Conservation (phyloP, 53 echinoderm and acorn worm species). For the Luidia sarsii region DNA sequence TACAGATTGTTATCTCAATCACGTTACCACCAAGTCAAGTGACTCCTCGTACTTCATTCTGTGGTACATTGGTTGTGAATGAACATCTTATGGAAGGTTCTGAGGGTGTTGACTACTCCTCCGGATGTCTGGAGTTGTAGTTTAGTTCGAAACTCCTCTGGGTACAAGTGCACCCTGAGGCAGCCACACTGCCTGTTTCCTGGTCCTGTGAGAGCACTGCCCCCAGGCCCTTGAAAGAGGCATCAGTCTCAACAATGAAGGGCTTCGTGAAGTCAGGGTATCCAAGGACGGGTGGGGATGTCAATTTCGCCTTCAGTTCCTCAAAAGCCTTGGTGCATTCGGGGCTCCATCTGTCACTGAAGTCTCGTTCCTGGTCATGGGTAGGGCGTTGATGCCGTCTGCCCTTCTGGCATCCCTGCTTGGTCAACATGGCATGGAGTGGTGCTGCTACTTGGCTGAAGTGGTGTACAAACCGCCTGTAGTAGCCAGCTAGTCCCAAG, state of each 20-base stretch:
- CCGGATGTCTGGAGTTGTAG: no score
- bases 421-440: neutral
- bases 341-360: neutral
- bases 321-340: constrained; percentile 28
- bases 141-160: no score
- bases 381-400: neutral
- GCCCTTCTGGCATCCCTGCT: neutral
- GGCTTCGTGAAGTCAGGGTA: constrained; percentile 58
- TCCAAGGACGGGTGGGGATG: constrained; percentile 59
- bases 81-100: no score
- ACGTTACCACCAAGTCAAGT: no score
- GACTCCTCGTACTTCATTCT: no score
- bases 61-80: no score
- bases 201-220: no score
- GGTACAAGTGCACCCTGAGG: no score
- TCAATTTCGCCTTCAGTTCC: constrained; percentile 36
- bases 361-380: neutral
- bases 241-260: constrained; percentile 38
- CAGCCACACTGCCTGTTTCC: no score
- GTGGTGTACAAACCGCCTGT: no score
- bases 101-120: no score
- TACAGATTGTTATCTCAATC: no score
- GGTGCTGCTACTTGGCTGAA: neutral
- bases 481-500: neutral
- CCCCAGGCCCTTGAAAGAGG: constrained; percentile 47